A percentile compares a stretch with the other conserved stretches of the same genome.
These are phyloP conservation scores for Galeopsomyia nigrocyanea DNA, from an alignment of 2,888 invertebrate genomes.

Conservation along the genomic window DNA sequence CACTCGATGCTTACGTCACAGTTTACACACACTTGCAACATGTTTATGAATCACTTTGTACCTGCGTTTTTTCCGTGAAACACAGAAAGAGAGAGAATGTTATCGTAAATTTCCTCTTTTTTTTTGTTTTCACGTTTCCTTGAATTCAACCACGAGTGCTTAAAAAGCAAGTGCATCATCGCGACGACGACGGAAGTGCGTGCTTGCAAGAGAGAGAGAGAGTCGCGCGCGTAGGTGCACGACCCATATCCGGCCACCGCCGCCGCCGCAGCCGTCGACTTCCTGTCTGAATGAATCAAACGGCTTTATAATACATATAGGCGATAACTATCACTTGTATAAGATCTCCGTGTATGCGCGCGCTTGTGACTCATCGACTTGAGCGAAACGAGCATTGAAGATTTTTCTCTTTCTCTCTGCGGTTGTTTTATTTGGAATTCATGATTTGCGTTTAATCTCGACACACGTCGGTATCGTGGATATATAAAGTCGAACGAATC, in stretches of 20 bases:
- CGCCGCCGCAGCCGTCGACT: neutral
- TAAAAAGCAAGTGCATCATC: too few species aligned
- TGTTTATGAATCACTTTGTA: neutral
- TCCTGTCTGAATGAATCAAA: neutral
- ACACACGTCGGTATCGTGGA: slow-evolving; percentile 12
- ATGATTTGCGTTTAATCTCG: neutral
- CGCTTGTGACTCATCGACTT: slow-evolving; percentile 8
- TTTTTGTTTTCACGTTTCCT: too few species aligned
- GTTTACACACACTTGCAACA: neutral
- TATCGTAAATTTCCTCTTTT: too few species aligned
- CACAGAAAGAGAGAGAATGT: too few species aligned
- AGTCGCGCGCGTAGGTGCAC: neutral
- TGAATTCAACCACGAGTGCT: too few species aligned
- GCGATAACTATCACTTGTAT: too few species aligned
- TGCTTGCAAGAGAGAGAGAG: slow-evolving; percentile 14
- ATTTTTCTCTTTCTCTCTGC: too few species aligned
- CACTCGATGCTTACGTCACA: neutral
- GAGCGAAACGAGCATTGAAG: slow-evolving; percentile 1
- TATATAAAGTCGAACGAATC: too few species aligned
- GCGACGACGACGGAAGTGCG: slow-evolving; percentile 19
- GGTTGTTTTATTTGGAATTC: too few species aligned
- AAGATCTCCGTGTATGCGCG: slow-evolving; percentile 10
- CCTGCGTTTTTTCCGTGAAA: neutral
- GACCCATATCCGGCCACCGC: slow-evolving; percentile 12
- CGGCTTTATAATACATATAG: neutral